Evolutionary conservation across 1,140 invertebrate species (phyloP).

Genomic region (Hirudo medicinalis): DNA sequence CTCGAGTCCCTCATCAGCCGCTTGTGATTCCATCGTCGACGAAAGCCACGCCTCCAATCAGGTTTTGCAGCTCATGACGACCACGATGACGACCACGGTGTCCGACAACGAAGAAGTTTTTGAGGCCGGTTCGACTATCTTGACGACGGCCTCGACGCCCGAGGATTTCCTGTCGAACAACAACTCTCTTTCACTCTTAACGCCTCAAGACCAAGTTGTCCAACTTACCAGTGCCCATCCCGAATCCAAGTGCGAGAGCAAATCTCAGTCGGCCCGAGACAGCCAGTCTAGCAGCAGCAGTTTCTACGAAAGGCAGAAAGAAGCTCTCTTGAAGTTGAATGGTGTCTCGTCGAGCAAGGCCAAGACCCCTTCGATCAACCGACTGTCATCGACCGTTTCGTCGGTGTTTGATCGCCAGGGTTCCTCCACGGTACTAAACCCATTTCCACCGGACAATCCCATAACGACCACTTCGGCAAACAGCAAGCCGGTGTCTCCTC

Average conservation of each 20-base stretch:
- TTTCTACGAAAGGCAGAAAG: conserved; percentile 1
- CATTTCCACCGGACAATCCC: too few species aligned
- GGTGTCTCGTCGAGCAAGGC: not conserved
- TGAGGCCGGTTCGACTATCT: not conserved
- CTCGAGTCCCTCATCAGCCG: not conserved
- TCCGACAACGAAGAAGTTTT: too few species aligned
- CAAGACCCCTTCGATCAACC: not conserved
- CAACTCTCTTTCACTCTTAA: not conserved
- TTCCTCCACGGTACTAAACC: not conserved
- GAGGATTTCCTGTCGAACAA: not conserved
- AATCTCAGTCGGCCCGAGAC: not conserved
- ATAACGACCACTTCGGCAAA: not conserved
- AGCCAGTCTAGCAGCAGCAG: not conserved
- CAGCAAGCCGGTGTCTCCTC: not conserved
- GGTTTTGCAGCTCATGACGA: not conserved
- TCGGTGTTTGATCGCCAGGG: not conserved
- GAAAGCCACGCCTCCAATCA: not conserved
- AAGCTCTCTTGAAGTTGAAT: not conserved
- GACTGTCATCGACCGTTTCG: not conserved
- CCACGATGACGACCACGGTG: not conserved
- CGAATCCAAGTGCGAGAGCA: not conserved
- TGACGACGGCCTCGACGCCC: not conserved
- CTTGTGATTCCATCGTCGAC: not conserved
- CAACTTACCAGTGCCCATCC: not conserved
- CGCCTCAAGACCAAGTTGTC: not conserved